Percentiles rank a stretch among this genome's conserved stretches.
Evolutionary conservation across 2,797 vertebrate species (phyloP).

Genomic region (Phylloscopus collybita): DNA sequence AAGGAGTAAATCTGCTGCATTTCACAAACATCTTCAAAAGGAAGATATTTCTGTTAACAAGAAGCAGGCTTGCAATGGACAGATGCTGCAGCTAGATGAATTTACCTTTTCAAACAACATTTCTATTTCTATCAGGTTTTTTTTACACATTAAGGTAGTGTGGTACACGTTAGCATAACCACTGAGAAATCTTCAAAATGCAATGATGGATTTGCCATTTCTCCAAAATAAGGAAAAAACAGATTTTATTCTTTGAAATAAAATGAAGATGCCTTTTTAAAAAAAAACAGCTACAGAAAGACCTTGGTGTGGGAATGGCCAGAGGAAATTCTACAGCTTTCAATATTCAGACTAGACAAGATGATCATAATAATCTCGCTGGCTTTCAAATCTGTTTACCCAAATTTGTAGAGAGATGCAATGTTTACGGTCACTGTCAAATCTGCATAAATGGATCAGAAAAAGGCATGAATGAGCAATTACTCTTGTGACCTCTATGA

Average conservation of each 20-base stretch:
- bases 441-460: slow-evolving; percentile 54
- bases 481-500: slow-evolving; percentile 23
- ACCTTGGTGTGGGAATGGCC: not conserved
- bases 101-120: slow-evolving; percentile 15
- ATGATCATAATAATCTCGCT: not conserved
- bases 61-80: not conserved
- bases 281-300: not conserved
- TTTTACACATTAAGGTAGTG: not conserved
- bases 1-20: not conserved
- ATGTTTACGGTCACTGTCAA: slow-evolving; percentile 58
- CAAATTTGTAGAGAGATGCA: slow-evolving; percentile 7
- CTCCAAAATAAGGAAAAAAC: not conserved
- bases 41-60: slow-evolving; percentile 20
- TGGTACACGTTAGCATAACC: not conserved
- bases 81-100: not conserved
- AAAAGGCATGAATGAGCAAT: slow-evolving; percentile 51
- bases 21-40: slow-evolving; percentile 4
- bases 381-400: slow-evolving; percentile 52
- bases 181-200: not conserved
- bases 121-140: not conserved
- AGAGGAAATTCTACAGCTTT: slow-evolving; percentile 14
- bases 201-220: not conserved
- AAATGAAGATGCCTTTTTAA: not conserved
- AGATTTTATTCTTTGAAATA: not conserved
- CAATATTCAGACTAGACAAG: slow-evolving; percentile 20